Evolutionary conservation across 2,888 invertebrate species (phyloP), one percentile per base, ranked within the genome.

Genomic region (Drosophila pseudotakahashii): DNA sequence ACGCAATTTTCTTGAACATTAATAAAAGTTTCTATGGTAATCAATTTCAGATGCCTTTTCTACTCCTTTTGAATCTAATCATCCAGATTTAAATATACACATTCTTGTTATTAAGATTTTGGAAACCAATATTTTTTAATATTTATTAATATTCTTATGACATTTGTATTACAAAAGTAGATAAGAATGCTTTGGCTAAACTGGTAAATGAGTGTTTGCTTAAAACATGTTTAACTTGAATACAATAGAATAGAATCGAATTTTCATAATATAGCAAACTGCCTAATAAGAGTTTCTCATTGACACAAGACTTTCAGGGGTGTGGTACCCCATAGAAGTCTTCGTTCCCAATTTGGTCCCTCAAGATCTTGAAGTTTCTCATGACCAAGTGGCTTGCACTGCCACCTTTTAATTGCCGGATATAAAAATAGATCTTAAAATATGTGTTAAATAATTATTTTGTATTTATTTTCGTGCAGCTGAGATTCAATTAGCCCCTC

Each of bases 361-460:
- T 26, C 48, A 16, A 37, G 64, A 62, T 16, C 37, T 47, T 63
- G 13, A 14, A 14, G 59, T 14, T 39, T 55, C 39, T 39, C 16
- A 16, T 23, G 44, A 44, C 3, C 23, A 19, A 58, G 58, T 39
- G 41, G 26, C 39, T 39, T 5, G 23, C 3, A 37, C 9, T 26
- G 23, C 37, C 37, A n/a, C 6, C 51, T 23, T 9, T n/a, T 23
- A 32, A 41, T 19, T 47, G 32, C 47, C 62, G 62, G 64, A 48
- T 63, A 34, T 39, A 9, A n/a, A 26, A 63, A 62, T 62, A 16
- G 39, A 48, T 41, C 47, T 41, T 26, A n/a, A 23, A 32, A 37
- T 45, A 16, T 63, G 32, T 55, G 58, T 39, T 52, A 68, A 57
- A 34, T 69, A 51, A 59, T 51, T 61, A 54, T 60, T 23, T 60